Evolutionary conservation across 2,888 invertebrate genomes (phyloP), one percentile per base, ranked within the genome.

Genomic region (Tenthredo distinguenda): DNA sequence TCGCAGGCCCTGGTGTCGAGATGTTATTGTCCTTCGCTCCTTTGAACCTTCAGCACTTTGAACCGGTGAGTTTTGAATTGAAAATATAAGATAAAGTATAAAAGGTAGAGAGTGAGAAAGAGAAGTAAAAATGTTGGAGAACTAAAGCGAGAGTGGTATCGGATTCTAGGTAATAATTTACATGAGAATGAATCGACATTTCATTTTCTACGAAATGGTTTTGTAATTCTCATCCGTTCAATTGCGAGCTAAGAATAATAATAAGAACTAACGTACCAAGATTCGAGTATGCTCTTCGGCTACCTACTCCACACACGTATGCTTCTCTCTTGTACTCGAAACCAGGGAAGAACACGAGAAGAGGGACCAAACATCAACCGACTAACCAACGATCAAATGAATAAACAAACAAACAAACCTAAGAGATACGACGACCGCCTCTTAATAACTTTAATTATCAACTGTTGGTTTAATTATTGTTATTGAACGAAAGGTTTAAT

Each of bases 361-460:
- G 10, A 21, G 26, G 26, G 62, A 21, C 7, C 1, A 26, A 26
- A 62, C 7, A 62, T 9, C 1, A 6, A 21, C n/a, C n/a, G 9
- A 58, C 7, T n/a, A 58, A 58, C n/a, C 6, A 40, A 26, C 76
- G 26, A 74, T 43, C 15, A n/a, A 47, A 43, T 10, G n/a, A 43
- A 47, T n/a, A 12, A 74, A n/a, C 37, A 74, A 15, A 62, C 62
- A 31, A 62, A 62, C 10, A 21, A 26, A 62, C 1, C 26, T 21
- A 10, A 62, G 21, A 62, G 62, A 71, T 37, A 71, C 18, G 5
- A 55, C 34, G 47, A 43, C 21, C 47, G 40, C 47, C 68, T 65
- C 65, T 83, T 82, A 82, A 85, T 85, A 81, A 82, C 65, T 85
- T 85, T 85, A 85, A 85, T 85, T 85, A 82, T 47, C 79, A 81